A percentile compares a stretch with the other conserved stretches of the same genome.
Conservation (phyloP, 1,140 invertebrate species). For the Coelopa frigida region DNA sequence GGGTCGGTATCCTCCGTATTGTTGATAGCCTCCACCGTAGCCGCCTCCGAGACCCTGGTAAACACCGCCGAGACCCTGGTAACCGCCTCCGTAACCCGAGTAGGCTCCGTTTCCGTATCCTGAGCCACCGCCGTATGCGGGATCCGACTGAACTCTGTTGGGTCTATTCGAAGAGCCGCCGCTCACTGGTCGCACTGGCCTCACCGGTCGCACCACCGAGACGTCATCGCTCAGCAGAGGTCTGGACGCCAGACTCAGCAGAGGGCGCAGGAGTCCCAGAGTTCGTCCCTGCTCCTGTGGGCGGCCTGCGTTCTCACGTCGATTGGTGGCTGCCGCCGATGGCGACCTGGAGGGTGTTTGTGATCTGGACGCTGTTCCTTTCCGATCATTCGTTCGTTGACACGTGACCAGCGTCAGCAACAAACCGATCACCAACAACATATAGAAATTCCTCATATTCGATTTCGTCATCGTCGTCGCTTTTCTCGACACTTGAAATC, state of each 20-base stretch:
- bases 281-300: slow-evolving; percentile 23
- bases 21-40: slow-evolving; percentile 6
- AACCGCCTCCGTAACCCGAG: slow-evolving; percentile 13
- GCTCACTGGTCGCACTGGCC: slow-evolving; percentile 14
- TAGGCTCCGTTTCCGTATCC: too few relatives aligned
- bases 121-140: slow-evolving; percentile 8
- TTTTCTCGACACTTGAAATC: too few relatives aligned
- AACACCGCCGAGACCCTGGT: slow-evolving; percentile 16
- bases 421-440: too few relatives aligned
- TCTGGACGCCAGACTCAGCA: slow-evolving; percentile 18
- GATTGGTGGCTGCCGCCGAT: too few relatives aligned
- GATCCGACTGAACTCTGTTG: slow-evolving; percentile 9
- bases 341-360: too few relatives aligned
- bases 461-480: too few relatives aligned
- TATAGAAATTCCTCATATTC: too few relatives aligned
- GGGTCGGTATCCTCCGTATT: slow-evolving; percentile 2
- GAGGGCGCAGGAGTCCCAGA: slow-evolving; percentile 26
- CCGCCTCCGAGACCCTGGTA: slow-evolving; percentile 13
- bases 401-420: too few relatives aligned
- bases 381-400: too few relatives aligned
- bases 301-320: too few relatives aligned
- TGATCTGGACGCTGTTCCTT: too few relatives aligned
- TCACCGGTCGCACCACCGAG: slow-evolving; percentile 26
- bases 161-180: neutral
- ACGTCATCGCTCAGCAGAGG: slow-evolving; percentile 4